Conservation (phyloP, 53 echinoderm and acorn worm species). For the Henricia sp. region DNA sequence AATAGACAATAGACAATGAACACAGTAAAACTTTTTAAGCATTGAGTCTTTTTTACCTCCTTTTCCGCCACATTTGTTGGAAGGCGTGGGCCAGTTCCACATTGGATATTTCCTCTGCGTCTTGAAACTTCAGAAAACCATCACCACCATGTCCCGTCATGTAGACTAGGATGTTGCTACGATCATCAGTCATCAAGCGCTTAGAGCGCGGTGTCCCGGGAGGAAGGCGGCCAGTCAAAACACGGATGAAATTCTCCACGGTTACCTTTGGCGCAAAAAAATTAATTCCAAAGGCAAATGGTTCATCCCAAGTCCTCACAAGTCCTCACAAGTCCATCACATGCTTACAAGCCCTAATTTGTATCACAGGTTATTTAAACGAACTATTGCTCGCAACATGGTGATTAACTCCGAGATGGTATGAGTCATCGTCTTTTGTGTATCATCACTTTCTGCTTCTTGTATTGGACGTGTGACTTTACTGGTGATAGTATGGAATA, state of each 20-base stretch:
- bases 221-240: conserved; percentile 90
- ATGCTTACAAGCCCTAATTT: no score
- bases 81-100: conserved; percentile 95
- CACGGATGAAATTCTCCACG: conserved; percentile 94
- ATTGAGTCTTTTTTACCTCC: conserved; percentile 72
- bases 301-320: no score
- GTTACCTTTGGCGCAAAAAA: conserved; percentile 69
- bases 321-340: background rate
- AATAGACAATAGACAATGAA: no score
- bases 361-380: no score
- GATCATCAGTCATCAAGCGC: conserved; percentile 92
- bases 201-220: conserved; percentile 90
- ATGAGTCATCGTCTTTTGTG: no score
- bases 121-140: conserved; percentile 93
- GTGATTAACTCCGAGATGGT: no score
- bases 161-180: conserved; percentile 93
- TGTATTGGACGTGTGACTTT: no score
- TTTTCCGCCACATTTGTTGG: conserved; percentile 98
- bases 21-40: no score
- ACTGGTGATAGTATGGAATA: background rate
- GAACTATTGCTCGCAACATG: no score
- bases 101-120: conserved; percentile 93
- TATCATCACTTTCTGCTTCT: no score
- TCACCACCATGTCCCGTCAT: conserved; percentile 99
- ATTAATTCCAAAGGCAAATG: background rate